phyloP scores from a whole-genome alignment of 2,113 vertebrate species.

The Mola mola region DNA sequence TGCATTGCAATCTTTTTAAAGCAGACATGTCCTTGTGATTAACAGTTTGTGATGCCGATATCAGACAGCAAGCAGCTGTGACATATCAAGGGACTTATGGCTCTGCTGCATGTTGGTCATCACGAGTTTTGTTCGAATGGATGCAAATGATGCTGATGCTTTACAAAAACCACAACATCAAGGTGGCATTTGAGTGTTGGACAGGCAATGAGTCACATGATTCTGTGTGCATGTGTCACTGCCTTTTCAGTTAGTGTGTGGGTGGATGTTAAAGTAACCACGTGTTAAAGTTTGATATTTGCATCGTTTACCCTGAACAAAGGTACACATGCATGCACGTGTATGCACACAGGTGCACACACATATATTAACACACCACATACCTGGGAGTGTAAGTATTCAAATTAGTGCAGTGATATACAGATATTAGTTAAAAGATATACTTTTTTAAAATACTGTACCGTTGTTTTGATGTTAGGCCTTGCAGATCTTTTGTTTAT shows the following conservation, averaged over 20 bases:
- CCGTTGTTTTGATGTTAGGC: too few species aligned
- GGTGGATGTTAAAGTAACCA: constrained; percentile 61
- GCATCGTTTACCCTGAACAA: constrained; percentile 33
- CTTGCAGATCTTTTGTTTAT: too few species aligned
- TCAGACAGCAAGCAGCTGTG: constrained; percentile 26
- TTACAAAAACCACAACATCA: constrained; percentile 49
- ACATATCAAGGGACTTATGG: constrained; percentile 32
- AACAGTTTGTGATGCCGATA: constrained; percentile 5
- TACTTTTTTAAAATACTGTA: too few species aligned
- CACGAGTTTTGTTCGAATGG: constrained; percentile 43
- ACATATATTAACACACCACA: neutral
- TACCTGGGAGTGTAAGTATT: too few species aligned
- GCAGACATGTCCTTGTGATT: neutral
- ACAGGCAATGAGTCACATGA: constrained; percentile 55
- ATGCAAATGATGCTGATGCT: constrained; percentile 58
- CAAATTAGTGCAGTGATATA: too few species aligned
- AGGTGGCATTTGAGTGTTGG: constrained; percentile 44
- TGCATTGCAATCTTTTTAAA: constrained; percentile 3
- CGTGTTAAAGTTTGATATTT: constrained; percentile 66
- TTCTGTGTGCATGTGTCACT: constrained; percentile 16
- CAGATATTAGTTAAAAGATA: too few species aligned
- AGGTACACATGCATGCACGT: neutral
- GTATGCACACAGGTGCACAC: neutral
- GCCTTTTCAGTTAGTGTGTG: constrained; percentile 56
- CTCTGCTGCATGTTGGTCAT: constrained; percentile 41